phyloP scores from a whole-genome alignment of 2,888 invertebrate species.

The Oligia latruncula region DNA sequence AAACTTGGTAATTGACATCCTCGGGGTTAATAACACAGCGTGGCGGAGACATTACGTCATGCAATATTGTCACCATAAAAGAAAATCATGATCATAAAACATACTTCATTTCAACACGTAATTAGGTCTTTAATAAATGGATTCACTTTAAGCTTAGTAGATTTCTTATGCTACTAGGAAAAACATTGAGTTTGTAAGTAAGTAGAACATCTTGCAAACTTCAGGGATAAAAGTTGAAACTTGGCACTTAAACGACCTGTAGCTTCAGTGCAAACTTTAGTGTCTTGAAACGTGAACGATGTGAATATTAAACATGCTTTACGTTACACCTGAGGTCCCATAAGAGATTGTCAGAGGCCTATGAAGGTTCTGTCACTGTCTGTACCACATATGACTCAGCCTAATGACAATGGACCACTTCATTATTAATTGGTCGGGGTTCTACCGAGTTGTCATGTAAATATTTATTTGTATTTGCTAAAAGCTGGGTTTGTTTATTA shows the following conservation, averaged over 20 bases:
- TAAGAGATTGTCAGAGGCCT: background rate
- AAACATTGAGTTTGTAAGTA: constrained; percentile 36
- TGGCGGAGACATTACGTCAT: constrained; percentile 40
- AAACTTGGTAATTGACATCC: constrained; percentile 35
- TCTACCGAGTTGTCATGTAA: background rate
- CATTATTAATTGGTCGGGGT: background rate
- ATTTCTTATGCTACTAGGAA: constrained; percentile 8
- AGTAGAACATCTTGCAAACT: constrained; percentile 31
- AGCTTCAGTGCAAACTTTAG: constrained; percentile 43
- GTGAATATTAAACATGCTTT: constrained; percentile 40
- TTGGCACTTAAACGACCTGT: constrained; percentile 53
- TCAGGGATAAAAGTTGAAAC: constrained; percentile 41
- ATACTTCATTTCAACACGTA: constrained; percentile 8
- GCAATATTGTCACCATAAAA: constrained; percentile 34
- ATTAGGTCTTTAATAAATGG: constrained; percentile 2
- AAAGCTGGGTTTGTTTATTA: constrained; percentile 6
- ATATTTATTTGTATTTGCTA: background rate
- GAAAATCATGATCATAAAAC: constrained; percentile 4
- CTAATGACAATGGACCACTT: background rate
- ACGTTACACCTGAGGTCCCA: constrained; percentile 39
- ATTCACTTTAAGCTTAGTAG: background rate
- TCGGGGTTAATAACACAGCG: constrained; percentile 52
- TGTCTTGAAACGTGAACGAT: constrained; percentile 37
- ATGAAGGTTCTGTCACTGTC: constrained; percentile 4
- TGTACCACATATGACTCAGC: background rate